Base-by-base conservation (phyloP, 2,113 vertebrate species). In the Cathartes aura region DNA sequence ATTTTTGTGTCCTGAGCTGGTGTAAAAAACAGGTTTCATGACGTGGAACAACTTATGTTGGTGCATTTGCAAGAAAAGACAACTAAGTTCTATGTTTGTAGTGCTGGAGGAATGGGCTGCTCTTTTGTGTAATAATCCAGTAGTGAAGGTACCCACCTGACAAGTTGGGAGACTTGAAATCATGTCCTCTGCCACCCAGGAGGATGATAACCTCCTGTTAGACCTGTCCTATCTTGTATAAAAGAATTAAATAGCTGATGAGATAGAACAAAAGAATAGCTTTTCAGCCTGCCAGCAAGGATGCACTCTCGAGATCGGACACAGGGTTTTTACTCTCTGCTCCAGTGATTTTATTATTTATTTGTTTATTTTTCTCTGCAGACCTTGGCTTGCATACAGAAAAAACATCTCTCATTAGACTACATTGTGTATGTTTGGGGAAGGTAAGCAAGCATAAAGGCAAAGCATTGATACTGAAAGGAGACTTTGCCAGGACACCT, bases 31-130 rank as follows among this genome's bases (percentile, higher is more conserved):
- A 34, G 1, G 0, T 81, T 84, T 83, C 8, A 6, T 9, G 22
- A 27, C 2, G 1, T 38, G 8, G 32, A 27, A 32, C 29, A 50
- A 40, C 19, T 59, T 42, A 5, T 5, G 7, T n/a, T 43, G 3
- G 9, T 60, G 14, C 3, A 13, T 55, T 64, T 92, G 30, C 34
- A 56, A 76, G 76, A 72, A 68, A 63, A 63, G 30, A 22, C 21
- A 84, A 10, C 15, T 0, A 27, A 56, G 14, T 17, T 32, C 21
- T 43, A 2, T 29, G 23, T 18, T 88, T 1, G 0, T 32, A 50
- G 20, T 20, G 13, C 75, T 52, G 72, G 15, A 70, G 68, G 64
- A 90, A 30, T 0, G 0, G 30, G 24, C 24, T 93, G 59, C 36
- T 78, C 43, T 81, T 56, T 73, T 68, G 22, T 73, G 27, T 67